phyloP scores from a whole-genome alignment of 2,113 vertebrate species.

The Paedocypris sp. region DNA sequence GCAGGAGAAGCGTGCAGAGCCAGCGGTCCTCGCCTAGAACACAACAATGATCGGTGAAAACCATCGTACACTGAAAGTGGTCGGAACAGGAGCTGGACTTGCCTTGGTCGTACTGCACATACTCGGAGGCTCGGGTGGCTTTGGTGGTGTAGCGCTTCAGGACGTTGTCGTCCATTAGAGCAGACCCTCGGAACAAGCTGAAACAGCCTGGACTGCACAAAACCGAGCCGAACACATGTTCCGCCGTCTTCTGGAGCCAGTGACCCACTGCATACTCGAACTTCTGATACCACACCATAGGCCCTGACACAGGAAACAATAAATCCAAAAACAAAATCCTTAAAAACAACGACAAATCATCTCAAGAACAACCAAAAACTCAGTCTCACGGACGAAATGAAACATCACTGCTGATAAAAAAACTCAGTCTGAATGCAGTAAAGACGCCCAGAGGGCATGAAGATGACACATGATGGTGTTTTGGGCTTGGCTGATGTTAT shows the following conservation, averaged over 20 bases:
- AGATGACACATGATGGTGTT: no score
- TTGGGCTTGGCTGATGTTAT: not conserved
- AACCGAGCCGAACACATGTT: slow-evolving; percentile 69
- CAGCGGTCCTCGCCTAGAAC: slow-evolving; percentile 73
- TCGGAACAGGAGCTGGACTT: not conserved
- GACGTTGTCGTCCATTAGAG: slow-evolving; percentile 69
- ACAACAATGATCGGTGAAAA: no score
- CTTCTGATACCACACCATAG: slow-evolving; percentile 77
- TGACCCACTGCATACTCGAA: slow-evolving; percentile 73
- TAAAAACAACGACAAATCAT: no score
- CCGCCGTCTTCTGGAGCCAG: slow-evolving; percentile 72
- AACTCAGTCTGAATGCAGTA: no score
- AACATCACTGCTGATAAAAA: no score
- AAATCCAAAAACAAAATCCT: no score
- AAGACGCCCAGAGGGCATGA: no score
- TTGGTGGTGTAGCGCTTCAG: slow-evolving; percentile 66
- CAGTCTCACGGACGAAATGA: no score
- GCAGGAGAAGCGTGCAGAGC: slow-evolving; percentile 67
- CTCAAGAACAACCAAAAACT: no score
- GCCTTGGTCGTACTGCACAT: slow-evolving; percentile 72
- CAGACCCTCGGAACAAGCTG: slow-evolving; percentile 65
- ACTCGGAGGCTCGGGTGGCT: slow-evolving; percentile 54
- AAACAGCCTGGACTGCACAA: slow-evolving; percentile 73
- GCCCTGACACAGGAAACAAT: slow-evolving; percentile 59
- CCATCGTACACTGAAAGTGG: no score